phyloP scores from a whole-genome alignment of 2,888 invertebrate species.

The Scotopteryx bipunctaria region DNA sequence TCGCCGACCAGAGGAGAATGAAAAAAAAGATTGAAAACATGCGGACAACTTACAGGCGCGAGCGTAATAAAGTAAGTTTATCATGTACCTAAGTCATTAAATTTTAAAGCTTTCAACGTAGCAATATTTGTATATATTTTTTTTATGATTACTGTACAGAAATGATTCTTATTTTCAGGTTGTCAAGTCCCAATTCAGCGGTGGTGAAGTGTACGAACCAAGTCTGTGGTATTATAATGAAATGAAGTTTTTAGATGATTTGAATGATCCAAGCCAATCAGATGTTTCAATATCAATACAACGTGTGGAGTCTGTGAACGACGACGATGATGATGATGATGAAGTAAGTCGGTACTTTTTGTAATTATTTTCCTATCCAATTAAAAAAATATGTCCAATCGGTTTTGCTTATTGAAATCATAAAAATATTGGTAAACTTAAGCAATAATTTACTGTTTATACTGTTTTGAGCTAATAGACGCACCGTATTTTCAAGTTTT shows the following conservation, averaged over 20 bases:
- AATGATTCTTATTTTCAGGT: constrained; percentile 20
- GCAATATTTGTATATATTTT: too few relatives aligned
- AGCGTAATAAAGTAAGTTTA: constrained; percentile 40
- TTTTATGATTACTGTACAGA: not conserved
- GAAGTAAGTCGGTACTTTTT: not conserved
- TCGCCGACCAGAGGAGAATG: constrained; percentile 13
- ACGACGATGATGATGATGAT: not conserved
- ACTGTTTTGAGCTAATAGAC: too few relatives aligned
- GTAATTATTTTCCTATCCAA: too few relatives aligned
- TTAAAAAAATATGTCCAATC: too few relatives aligned
- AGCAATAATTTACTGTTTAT: too few relatives aligned
- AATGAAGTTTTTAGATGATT: constrained; percentile 20
- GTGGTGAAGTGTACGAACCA: constrained; percentile 15
- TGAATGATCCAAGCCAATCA: not conserved
- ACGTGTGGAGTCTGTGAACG: not conserved
- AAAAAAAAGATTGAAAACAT: constrained; percentile 45
- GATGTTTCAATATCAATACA: not conserved
- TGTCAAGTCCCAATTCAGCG: constrained; percentile 12
- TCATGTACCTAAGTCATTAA: not conserved
- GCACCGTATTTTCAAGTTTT: too few relatives aligned
- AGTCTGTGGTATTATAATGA: constrained; percentile 48
- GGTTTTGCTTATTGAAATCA: too few relatives aligned
- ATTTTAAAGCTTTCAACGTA: too few relatives aligned
- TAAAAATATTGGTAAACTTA: too few relatives aligned
- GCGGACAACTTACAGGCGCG: constrained; percentile 41